Percentiles rank a stretch among this genome's conserved stretches.
Evolutionary conservation across 2,888 invertebrate species (phyloP).

Genomic region (Orthosia gothica): DNA sequence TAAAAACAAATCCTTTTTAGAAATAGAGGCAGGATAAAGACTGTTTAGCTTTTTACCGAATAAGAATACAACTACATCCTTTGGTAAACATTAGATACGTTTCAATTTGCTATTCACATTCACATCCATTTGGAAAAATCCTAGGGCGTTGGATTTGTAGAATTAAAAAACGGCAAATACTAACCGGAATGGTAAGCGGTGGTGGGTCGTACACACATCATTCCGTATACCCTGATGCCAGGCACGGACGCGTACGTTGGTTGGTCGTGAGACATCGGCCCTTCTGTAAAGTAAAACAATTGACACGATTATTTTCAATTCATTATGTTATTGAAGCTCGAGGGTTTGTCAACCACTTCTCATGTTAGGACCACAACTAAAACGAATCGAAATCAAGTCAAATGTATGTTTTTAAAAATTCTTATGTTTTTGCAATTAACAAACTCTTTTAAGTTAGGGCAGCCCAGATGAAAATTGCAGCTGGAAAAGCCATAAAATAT

Average conservation of each 20-base stretch:
- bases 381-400: not conserved
- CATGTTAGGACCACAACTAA: no score
- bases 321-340: no score
- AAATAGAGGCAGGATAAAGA: not conserved
- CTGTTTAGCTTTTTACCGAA: not conserved
- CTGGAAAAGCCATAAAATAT: not conserved
- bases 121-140: not conserved
- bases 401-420: not conserved
- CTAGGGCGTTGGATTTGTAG: not conserved
- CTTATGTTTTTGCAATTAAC: no score
- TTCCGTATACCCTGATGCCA: conserved; percentile 98
- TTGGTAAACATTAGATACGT: no score
- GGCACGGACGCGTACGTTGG: conserved; percentile 98
- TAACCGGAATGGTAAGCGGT: conserved; percentile 83
- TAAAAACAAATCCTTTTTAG: not conserved
- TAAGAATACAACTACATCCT: no score
- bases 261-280: conserved; percentile 98
- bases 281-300: conserved; percentile 92
- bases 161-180: conserved; percentile 53
- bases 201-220: conserved; percentile 96
- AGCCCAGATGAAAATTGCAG: not conserved
- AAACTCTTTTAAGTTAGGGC: not conserved
- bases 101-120: no score
- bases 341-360: no score
- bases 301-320: not conserved